These are phyloP conservation scores for Agrochola macilenta DNA, from an alignment of 2,888 invertebrate species.

Conservation along the genomic window DNA sequence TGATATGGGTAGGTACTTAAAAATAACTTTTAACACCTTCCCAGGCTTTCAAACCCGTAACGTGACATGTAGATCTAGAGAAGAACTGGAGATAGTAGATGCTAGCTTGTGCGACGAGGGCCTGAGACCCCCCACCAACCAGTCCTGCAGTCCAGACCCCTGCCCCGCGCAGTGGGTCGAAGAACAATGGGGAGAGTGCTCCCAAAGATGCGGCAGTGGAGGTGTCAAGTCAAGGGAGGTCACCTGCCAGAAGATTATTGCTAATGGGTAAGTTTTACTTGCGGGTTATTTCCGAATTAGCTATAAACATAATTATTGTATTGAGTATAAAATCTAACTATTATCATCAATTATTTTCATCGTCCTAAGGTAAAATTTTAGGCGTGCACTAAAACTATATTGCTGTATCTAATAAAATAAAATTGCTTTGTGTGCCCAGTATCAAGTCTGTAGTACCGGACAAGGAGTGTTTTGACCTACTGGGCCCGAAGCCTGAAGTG, in stretches of 20 bases:
- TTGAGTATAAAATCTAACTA: background rate
- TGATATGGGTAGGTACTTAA: background rate
- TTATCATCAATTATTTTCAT: background rate
- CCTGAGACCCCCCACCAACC: conserved; percentile 93
- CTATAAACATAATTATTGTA: background rate
- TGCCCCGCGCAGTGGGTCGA: conserved; percentile 96
- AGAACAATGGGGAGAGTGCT: conserved; percentile 95
- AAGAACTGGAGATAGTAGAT: conserved; percentile 93
- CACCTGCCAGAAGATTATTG: conserved; percentile 95
- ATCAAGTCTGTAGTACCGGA: conserved; percentile 93
- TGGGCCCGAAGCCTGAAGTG: conserved; percentile 93
- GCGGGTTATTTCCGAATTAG: background rate
- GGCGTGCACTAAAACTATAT: background rate
- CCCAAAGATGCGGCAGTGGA: conserved; percentile 94
- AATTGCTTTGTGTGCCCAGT: conserved; percentile 70
- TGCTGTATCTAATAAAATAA: no score
- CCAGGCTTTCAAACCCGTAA: conserved; percentile 93
- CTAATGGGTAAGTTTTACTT: conserved; percentile 90
- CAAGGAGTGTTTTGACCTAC: conserved; percentile 92
- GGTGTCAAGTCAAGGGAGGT: conserved; percentile 93
- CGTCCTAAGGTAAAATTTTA: background rate
- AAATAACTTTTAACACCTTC: background rate
- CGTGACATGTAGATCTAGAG: conserved; percentile 95
- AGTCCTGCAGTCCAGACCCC: conserved; percentile 93
- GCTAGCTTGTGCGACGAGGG: conserved; percentile 94